Evolutionary conservation across 2,113 vertebrate genomes (phyloP), one percentile per base, ranked within the genome.

Genomic region (Microtus oregoni): DNA sequence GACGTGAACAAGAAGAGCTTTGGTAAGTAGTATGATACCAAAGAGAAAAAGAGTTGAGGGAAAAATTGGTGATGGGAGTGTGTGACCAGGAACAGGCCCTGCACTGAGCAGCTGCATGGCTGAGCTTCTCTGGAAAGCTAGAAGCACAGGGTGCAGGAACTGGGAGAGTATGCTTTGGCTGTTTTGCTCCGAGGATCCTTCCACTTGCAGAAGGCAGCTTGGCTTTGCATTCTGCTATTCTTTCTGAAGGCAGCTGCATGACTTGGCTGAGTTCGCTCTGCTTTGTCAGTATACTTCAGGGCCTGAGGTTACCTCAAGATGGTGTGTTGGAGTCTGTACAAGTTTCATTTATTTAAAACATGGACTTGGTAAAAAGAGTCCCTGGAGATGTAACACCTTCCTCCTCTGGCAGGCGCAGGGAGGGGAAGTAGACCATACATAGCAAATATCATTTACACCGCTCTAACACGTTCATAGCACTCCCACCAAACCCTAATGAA

Each of bases 281-380:
- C 86, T 91, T 63, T 70, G 26, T 93, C 89, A 76, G 65, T n/a
- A 61, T n/a, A 94, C 95, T 97, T 94, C 86, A 89, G 91, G 87
- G 89, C 88, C 86, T 44, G 91, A 95, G 96, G 89, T 97, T 95
- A 97, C 97, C 95, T 85, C 97, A 91, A 96, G 97, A 98, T 96
- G 5, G 96, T 96, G 81, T 95, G 87, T 79, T 97, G 94, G 92
- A 98, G 20, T 76, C 76, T 94, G 86, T 95, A 94, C 92, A 97
- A 61, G 52, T 92, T 96, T 95, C 83, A 85, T 90, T 96, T 97
- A 95, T 97, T 98, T 97, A 97, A 96, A 97, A 97, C 95, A 97
- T 97, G 96, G 94, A 93, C 95, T 95, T 97, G 95, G 85, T 89
- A 89, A 96, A 41, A 50, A 98, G 52, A 96, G 58, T 97, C 95